Base-by-base conservation (phyloP, 2,113 vertebrate genomes). In the Phainopepla nitens region DNA sequence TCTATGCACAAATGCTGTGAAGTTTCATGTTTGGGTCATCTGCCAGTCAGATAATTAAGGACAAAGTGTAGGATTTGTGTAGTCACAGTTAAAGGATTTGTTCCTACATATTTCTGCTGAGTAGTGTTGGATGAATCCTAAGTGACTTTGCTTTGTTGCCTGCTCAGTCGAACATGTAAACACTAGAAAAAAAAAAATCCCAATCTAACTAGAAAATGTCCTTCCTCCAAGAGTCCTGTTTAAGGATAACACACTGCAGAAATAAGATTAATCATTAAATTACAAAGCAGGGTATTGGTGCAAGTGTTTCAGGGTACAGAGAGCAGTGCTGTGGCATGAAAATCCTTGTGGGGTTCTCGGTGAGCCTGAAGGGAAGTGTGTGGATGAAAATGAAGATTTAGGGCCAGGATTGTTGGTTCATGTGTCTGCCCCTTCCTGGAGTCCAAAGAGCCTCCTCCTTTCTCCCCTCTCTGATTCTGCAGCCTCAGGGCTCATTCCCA, bases 181-280 rank as follows among this genome's bases (percentile, higher is more conserved):
- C 29, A 18, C 9, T 4, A 15, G 7, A 69, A 36, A n/a, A 56
- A 61, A n/a, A 50, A 39, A 21, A 2, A 0, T 7, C 18, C 6
- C 45, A 39, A 39, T 39, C 11, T 28, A 50, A 15, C 7, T 39
- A 16, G 41, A 44, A 83, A 44, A 54, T 35, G 11, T 80, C 53
- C 15, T 36, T 75, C 16, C 8, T 71, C 7, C 33, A 10, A 8
- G 14, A 51, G 27, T n/a, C 4, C 10, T 2, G 0, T 45, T 44
- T 77, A 13, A 82, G 42, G 35, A 9, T 33, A 76, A 27, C 1
- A 5, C 2, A 3, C 8, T 8, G 3, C 3, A n/a, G 31, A n/a
- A 57, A 42, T 5, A 9, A 22, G 31, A 36, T 33, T 56, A 20
- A n/a, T 15, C 5, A 10, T 50, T 44, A 19, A 49, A 54, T 61